Percentiles rank a stretch among this genome's conserved stretches.
phyloP scores from a whole-genome alignment of 2,113 vertebrate species.

The Otocyon megalotis region DNA sequence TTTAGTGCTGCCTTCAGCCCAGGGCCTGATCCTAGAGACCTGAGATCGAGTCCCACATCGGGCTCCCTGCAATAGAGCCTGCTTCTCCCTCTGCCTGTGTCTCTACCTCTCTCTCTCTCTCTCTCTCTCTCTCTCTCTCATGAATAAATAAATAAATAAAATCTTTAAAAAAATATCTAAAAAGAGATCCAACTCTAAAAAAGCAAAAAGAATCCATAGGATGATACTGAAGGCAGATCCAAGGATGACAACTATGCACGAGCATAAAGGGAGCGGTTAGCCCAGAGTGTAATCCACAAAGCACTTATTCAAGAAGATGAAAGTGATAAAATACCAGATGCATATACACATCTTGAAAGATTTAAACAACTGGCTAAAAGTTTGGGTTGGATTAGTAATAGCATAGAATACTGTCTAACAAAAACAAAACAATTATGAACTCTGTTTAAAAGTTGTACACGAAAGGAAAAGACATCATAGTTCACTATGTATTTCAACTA shows the following conservation, averaged over 20 bases:
- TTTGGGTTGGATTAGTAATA: background rate
- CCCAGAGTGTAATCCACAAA: background rate
- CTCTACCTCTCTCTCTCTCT: no score
- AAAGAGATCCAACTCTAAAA: background rate
- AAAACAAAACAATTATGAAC: slow-evolving; percentile 22
- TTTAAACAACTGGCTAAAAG: background rate
- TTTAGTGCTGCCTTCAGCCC: no score
- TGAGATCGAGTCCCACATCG: no score
- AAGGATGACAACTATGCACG: background rate
- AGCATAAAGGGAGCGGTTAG: background rate
- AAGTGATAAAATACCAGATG: background rate
- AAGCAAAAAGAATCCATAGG: background rate
- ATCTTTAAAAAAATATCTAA: no score
- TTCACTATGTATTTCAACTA: background rate
- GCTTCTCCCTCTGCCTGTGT: no score
- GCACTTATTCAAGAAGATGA: background rate
- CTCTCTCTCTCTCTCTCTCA: no score
- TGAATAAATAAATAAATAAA: no score
- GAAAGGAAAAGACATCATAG: background rate
- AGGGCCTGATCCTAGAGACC: no score
- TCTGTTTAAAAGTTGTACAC: background rate
- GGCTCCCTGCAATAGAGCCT: no score
- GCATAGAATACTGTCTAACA: background rate
- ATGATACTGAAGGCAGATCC: background rate
- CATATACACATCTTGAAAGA: background rate